These are phyloP conservation scores for Eptatretus burgeri DNA, from an alignment of 2,113 vertebrate genomes.

Conservation along the genomic window DNA sequence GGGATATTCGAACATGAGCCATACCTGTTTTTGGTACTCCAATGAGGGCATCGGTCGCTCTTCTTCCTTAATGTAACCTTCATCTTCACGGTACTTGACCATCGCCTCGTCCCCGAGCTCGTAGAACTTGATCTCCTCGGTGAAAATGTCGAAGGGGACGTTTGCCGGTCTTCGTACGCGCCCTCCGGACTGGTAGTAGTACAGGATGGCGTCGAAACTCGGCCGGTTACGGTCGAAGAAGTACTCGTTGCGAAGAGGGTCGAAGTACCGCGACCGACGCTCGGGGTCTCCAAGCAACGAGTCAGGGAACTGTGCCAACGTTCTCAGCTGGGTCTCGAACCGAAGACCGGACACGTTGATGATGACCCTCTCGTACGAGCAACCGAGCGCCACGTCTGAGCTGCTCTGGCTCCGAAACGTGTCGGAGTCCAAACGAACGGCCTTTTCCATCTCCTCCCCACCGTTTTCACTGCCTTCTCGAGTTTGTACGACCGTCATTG, in stretches of 20 bases:
- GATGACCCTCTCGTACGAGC: not conserved
- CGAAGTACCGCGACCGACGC: not conserved
- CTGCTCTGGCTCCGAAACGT: no score
- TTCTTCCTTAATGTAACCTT: conserved; percentile 82
- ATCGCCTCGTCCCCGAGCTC: conserved; percentile 3
- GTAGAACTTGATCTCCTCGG: not conserved
- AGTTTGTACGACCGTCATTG: no score
- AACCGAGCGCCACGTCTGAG: no score
- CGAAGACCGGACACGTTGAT: conserved; percentile 6
- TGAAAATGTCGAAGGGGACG: conserved; percentile 4
- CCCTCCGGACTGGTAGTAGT: conserved; percentile 2
- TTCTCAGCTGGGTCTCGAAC: not conserved
- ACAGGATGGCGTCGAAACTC: conserved; percentile 5
- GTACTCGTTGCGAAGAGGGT: conserved; percentile 5
- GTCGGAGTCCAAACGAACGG: no score
- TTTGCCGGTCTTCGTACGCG: not conserved
- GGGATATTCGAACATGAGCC: conserved; percentile 86
- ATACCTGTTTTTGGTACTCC: conserved; percentile 86
- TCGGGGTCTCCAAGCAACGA: conserved; percentile 1
- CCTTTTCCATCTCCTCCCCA: no score
- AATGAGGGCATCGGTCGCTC: conserved; percentile 61
- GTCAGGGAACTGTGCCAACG: conserved; percentile 1
- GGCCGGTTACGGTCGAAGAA: conserved; percentile 7
- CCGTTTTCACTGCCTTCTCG: no score
- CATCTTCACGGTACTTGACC: conserved; percentile 44